A percentile compares a stretch with the other conserved stretches of the same genome.
phyloP scores from a whole-genome alignment of 2,888 invertebrate species.

The Onchidella celtica region DNA sequence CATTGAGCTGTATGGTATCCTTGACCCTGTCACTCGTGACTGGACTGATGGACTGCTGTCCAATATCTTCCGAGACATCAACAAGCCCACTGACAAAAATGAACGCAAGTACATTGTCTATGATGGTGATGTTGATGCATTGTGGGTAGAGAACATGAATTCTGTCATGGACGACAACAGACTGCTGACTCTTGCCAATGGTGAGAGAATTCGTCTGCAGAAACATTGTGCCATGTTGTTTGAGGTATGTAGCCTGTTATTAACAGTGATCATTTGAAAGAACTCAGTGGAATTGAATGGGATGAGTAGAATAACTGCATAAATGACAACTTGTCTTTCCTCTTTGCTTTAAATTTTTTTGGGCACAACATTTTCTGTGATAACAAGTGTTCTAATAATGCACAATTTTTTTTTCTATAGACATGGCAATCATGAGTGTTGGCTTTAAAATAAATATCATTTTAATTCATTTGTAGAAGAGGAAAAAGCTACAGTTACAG shows the following conservation, averaged over 20 bases:
- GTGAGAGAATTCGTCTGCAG: conserved; percentile 91
- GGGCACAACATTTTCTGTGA: too few species aligned
- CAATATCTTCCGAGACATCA: conserved; percentile 94
- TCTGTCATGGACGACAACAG: conserved; percentile 98
- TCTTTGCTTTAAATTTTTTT: too few species aligned
- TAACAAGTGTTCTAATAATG: too few species aligned
- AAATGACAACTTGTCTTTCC: background rate
- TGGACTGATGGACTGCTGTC: conserved; percentile 96
- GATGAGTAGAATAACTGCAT: background rate
- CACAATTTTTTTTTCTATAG: too few species aligned
- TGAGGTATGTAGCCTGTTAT: conserved; percentile 87
- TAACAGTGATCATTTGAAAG: too few species aligned
- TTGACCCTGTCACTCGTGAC: conserved; percentile 92
- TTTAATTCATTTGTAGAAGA: too few species aligned
- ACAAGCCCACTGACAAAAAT: conserved; percentile 87
- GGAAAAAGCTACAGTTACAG: too few species aligned
- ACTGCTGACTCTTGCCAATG: conserved; percentile 93
- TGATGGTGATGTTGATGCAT: conserved; percentile 95
- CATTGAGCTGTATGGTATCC: conserved; percentile 92
- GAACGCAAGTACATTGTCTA: conserved; percentile 92
- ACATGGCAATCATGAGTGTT: too few species aligned
- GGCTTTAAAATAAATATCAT: too few species aligned
- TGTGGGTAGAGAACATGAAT: conserved; percentile 99
- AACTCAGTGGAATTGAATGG: background rate
- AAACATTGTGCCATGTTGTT: conserved; percentile 91